A percentile compares a stretch with the other conserved stretches of the same genome.
Conservation (phyloP, 2,888 invertebrate genomes). For the Chelonus formosanus region DNA sequence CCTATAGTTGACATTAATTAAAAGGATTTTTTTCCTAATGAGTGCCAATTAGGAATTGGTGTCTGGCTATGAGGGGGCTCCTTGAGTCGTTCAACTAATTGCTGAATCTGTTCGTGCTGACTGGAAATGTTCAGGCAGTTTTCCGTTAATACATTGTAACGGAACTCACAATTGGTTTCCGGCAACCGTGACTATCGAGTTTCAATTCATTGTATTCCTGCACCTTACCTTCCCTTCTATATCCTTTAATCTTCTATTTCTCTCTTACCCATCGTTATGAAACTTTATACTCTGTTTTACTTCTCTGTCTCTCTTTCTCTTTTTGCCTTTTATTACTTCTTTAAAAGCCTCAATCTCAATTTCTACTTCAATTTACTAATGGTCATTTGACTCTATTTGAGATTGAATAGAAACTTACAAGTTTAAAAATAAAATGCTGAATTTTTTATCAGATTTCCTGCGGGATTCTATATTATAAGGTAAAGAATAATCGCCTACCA, state of each 20-base stretch:
- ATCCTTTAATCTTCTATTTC: slow-evolving; percentile 19
- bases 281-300: slow-evolving; percentile 19
- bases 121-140: slow-evolving; percentile 28
- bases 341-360: slow-evolving; percentile 22
- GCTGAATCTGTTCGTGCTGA: slow-evolving; percentile 30
- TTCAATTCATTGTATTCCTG: slow-evolving; percentile 28
- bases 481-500: too few species aligned
- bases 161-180: slow-evolving; percentile 33
- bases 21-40: not conserved
- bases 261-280: slow-evolving; percentile 32
- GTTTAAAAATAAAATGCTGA: slow-evolving; percentile 4
- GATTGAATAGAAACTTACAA: slow-evolving; percentile 28
- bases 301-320: slow-evolving; percentile 21
- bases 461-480: too few species aligned
- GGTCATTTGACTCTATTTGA: slow-evolving; percentile 10
- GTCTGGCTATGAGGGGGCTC: slow-evolving; percentile 8
- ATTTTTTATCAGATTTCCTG: slow-evolving; percentile 4
- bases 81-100: slow-evolving; percentile 29
- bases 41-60: slow-evolving; percentile 23
- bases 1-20: slow-evolving; percentile 1
- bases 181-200: slow-evolving; percentile 31
- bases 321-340: slow-evolving; percentile 22
- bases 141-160: slow-evolving; percentile 32
- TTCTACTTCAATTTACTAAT: slow-evolving; percentile 28
- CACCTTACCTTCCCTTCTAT: slow-evolving; percentile 14